Conservation (phyloP, 2,888 invertebrate genomes). For the Leucania comma region DNA sequence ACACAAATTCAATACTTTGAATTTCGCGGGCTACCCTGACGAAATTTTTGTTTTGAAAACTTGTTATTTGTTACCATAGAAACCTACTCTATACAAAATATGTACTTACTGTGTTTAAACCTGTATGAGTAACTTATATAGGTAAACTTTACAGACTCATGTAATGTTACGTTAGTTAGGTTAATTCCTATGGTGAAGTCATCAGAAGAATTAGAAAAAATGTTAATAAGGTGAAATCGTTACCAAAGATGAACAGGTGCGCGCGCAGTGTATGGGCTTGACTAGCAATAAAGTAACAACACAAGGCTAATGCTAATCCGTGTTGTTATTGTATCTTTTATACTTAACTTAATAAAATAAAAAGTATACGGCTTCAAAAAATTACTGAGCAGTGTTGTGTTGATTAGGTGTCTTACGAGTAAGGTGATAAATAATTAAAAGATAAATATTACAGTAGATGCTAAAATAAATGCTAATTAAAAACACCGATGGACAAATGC, state of each 20-base stretch:
- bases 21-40: no score
- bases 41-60: not conserved
- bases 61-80: slow-evolving; percentile 39
- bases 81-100: slow-evolving; percentile 14
- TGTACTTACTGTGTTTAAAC: not conserved
- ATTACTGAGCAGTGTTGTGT: slow-evolving; percentile 18
- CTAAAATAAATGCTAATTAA: slow-evolving; percentile 14
- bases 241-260: slow-evolving; percentile 59
- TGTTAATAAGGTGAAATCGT: slow-evolving; percentile 54
- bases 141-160: not conserved
- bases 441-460: slow-evolving; percentile 5
- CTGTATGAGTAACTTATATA: not conserved
- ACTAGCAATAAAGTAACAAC: slow-evolving; percentile 35
- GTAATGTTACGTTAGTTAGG: slow-evolving; percentile 19
- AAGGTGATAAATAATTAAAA: slow-evolving; percentile 17
- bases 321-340: slow-evolving; percentile 55
- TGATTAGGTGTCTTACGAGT: slow-evolving; percentile 2
- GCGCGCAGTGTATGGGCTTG: slow-evolving; percentile 71
- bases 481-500: slow-evolving; percentile 82
- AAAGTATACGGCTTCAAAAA: not conserved
- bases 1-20: no score
- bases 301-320: slow-evolving; percentile 50
- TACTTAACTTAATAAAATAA: not conserved
- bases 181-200: slow-evolving; percentile 21
- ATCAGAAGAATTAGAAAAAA: slow-evolving; percentile 15